These are phyloP conservation scores for Hypanus sabinus DNA, from an alignment of 2,113 vertebrate species.

Conservation along the genomic window DNA sequence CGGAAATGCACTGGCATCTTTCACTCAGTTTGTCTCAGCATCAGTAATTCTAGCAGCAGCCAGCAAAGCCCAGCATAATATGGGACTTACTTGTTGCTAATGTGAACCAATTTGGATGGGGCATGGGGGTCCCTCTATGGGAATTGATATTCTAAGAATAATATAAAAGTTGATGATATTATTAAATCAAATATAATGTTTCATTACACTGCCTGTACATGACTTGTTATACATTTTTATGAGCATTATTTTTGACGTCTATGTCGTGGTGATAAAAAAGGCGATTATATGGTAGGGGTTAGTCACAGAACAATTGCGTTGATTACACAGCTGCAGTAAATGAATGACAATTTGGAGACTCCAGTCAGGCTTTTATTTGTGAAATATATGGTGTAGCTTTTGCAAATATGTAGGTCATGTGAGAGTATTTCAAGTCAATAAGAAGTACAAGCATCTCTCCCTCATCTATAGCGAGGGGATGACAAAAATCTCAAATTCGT, in stretches of 20 bases:
- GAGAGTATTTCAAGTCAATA: background rate
- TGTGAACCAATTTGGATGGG: background rate
- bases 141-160: background rate
- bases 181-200: constrained; percentile 10
- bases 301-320: constrained; percentile 20
- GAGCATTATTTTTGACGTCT: constrained; percentile 12
- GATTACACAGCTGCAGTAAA: constrained; percentile 23
- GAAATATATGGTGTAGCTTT: constrained; percentile 17
- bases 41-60: background rate
- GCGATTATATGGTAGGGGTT: constrained; percentile 1
- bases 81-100: background rate
- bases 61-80: background rate
- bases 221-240: background rate
- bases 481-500: background rate
- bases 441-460: background rate
- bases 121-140: background rate
- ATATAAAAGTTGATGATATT: constrained; percentile 11
- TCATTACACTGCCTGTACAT: background rate
- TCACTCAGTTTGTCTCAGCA: too few species aligned
- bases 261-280: background rate
- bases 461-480: too few species aligned
- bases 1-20: too few species aligned
- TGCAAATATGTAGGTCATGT: background rate
- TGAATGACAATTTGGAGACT: constrained; percentile 15
- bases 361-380: background rate